A percentile compares a stretch with the other conserved stretches of the same genome.
phyloP scores from a whole-genome alignment of 1,140 invertebrate genomes.

The Kradibia gibbosae region DNA sequence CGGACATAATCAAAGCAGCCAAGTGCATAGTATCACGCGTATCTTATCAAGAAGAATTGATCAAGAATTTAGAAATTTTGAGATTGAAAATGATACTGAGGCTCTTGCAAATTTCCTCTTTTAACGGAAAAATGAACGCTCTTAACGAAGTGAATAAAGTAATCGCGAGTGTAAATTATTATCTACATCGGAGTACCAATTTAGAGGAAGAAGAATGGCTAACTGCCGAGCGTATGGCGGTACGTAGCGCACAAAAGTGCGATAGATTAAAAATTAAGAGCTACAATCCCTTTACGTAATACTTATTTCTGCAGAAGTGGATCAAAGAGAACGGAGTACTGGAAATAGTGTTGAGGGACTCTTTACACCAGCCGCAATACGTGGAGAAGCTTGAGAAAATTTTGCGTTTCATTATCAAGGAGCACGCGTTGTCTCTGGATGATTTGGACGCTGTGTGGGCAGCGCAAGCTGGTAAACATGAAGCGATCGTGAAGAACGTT shows the following conservation, averaged over 20 bases:
- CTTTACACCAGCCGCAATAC: constrained; percentile 97
- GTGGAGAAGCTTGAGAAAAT: constrained; percentile 99
- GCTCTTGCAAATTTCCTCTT: constrained; percentile 96
- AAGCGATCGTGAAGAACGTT: constrained; percentile 97
- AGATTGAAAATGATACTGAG: constrained; percentile 96
- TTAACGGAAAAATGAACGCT: constrained; percentile 99
- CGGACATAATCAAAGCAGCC: constrained; percentile 89
- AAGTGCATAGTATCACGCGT: constrained; percentile 89
- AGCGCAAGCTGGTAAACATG: constrained; percentile 95
- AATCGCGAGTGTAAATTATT: constrained; percentile 91
- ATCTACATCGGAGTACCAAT: constrained; percentile 81
- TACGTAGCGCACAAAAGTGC: constrained; percentile 71
- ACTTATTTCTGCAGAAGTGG: constrained; percentile 83
- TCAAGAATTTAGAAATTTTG: constrained; percentile 94
- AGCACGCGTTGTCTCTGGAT: constrained; percentile 89
- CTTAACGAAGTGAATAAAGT: constrained; percentile 99
- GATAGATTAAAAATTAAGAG: not conserved
- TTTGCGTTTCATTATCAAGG: constrained; percentile 96
- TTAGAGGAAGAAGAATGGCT: constrained; percentile 90
- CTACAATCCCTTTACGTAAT: not conserved
- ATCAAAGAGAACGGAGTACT: constrained; percentile 96
- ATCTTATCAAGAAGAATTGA: constrained; percentile 86
- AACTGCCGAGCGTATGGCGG: constrained; percentile 93
- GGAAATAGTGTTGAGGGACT: constrained; percentile 95
- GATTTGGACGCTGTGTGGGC: constrained; percentile 97